These are phyloP conservation scores for Heliconius nattereri DNA, from an alignment of 1,140 invertebrate species.

Conservation along the genomic window DNA sequence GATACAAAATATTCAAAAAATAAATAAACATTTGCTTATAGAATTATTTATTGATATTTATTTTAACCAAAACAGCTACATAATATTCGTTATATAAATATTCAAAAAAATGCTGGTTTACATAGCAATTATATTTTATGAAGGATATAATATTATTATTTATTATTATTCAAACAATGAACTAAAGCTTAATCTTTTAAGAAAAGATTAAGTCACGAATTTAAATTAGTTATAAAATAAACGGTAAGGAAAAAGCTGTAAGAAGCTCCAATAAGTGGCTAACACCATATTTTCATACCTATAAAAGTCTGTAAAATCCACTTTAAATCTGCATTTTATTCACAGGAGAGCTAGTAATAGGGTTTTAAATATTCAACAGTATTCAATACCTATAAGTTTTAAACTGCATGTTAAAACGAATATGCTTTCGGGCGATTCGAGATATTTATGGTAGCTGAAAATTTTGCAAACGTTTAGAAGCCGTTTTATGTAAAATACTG, in stretches of 20 bases:
- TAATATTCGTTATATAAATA: neutral
- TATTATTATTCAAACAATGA: neutral
- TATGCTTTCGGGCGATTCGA: constrained; percentile 27
- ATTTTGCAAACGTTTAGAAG: constrained; percentile 25
- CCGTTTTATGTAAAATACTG: constrained; percentile 8
- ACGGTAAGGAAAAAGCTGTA: neutral
- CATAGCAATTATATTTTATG: neutral
- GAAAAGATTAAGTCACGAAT: neutral
- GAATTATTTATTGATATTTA: too few species aligned
- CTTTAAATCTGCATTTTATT: constrained; percentile 36
- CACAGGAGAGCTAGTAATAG: constrained; percentile 33
- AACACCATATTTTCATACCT: constrained; percentile 25
- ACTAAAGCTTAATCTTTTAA: neutral
- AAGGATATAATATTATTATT: too few species aligned
- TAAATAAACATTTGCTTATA: too few species aligned
- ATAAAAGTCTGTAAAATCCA: constrained; percentile 25
- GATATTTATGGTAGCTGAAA: constrained; percentile 31
- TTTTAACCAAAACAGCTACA: too few species aligned
- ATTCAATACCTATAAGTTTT: constrained; percentile 41
- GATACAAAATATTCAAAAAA: too few species aligned
- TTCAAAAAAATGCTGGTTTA: neutral
- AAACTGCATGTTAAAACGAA: constrained; percentile 39
- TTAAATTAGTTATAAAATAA: constrained; percentile 8
- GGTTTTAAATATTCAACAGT: constrained; percentile 40
- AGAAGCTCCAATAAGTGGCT: constrained; percentile 13